Evolutionary conservation across 2,888 invertebrate species (phyloP).

Genomic region (Pollenia labialis): DNA sequence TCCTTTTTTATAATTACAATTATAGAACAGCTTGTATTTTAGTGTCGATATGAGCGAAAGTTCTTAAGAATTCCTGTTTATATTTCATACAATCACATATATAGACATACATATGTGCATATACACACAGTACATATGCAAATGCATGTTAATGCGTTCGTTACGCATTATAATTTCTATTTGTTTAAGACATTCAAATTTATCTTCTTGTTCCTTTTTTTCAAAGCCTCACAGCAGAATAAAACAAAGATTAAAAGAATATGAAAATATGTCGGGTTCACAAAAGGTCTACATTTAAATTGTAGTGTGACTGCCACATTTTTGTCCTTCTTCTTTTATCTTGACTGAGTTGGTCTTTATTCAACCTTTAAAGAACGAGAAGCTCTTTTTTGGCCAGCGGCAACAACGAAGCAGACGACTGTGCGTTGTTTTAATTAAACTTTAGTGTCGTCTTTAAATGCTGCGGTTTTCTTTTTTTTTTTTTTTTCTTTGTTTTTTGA

Average conservation of each 20-base stretch:
- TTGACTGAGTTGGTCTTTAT: slow-evolving; percentile 30
- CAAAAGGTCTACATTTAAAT: slow-evolving; percentile 39
- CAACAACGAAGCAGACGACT: slow-evolving; percentile 37
- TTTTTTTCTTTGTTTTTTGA: slow-evolving; percentile 9
- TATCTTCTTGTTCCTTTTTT: neutral
- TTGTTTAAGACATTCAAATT: slow-evolving; percentile 46
- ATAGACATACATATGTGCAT: neutral
- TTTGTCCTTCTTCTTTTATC: neutral
- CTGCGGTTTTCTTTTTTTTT: slow-evolving; percentile 30
- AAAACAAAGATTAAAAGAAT: slow-evolving; percentile 26
- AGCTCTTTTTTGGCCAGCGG: slow-evolving; percentile 35
- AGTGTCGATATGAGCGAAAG: slow-evolving; percentile 52
- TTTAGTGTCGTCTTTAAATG: slow-evolving; percentile 42
- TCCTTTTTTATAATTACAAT: neutral
- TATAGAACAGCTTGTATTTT: neutral
- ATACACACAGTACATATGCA: neutral
- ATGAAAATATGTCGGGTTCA: slow-evolving; percentile 47
- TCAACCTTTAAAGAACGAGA: slow-evolving; percentile 4
- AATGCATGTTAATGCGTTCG: slow-evolving; percentile 40
- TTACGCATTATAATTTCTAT: slow-evolving; percentile 52
- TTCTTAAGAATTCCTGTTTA: slow-evolving; percentile 15
- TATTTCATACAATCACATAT: neutral
- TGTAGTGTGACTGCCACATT: neutral
- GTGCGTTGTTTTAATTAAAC: slow-evolving; percentile 65
- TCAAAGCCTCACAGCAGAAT: neutral